Percentiles rank a stretch among this genome's conserved stretches.
These are phyloP conservation scores for Buphagus erythrorhynchus DNA, from an alignment of 2,797 vertebrate species.

Conservation along the genomic window DNA sequence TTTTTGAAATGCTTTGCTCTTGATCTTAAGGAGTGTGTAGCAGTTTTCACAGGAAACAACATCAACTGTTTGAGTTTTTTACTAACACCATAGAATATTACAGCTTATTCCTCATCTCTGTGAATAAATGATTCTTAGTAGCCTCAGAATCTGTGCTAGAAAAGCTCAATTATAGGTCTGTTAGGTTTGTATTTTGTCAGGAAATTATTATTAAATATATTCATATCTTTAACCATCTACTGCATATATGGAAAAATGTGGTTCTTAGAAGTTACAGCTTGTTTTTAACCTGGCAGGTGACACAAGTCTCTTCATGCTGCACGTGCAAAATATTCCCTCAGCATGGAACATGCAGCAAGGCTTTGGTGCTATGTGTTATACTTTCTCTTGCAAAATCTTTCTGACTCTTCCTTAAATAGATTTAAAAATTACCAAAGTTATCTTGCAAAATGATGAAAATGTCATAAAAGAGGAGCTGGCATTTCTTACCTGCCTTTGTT, in stretches of 20 bases:
- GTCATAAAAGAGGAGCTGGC: neutral
- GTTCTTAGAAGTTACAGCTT: neutral
- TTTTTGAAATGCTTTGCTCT: conserved; percentile 65
- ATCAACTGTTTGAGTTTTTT: conserved; percentile 22
- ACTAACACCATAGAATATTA: neutral
- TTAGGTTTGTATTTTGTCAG: neutral
- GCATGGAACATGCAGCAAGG: neutral
- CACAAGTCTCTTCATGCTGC: neutral
- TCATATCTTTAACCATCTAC: neutral
- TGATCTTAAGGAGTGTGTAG: conserved; percentile 3
- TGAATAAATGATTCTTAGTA: neutral
- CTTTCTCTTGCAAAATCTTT: neutral
- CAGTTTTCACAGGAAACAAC: conserved; percentile 20
- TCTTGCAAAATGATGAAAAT: neutral
- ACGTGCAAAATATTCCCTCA: neutral
- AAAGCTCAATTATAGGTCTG: neutral
- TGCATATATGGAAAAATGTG: neutral
- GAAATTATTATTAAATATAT: neutral
- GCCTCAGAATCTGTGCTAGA: neutral
- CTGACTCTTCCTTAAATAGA: neutral
- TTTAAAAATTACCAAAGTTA: neutral
- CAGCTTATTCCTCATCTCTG: neutral
- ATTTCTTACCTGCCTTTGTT: neutral
- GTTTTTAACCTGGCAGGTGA: conserved; percentile 31
- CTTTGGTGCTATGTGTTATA: neutral